These are phyloP conservation scores for Colletes gigas DNA, from an alignment of 1,140 invertebrate species.

Conservation along the genomic window DNA sequence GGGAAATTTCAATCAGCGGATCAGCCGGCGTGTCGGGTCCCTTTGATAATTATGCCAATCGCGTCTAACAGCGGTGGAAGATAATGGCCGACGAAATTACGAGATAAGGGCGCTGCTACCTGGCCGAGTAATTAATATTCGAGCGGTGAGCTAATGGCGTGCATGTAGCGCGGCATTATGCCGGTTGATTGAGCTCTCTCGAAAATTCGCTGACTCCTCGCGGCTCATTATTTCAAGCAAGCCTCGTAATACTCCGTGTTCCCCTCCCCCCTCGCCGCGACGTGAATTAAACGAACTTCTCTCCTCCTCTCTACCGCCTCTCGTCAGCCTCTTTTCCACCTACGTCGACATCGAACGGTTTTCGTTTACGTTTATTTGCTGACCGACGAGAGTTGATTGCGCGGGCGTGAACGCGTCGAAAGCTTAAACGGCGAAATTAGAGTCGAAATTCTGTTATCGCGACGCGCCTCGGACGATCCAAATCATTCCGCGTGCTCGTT, in stretches of 20 bases:
- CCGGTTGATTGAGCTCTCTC: slow-evolving; percentile 63
- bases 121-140: slow-evolving; percentile 68
- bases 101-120: slow-evolving; percentile 57
- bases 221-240: slow-evolving; percentile 69
- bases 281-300: slow-evolving; percentile 48
- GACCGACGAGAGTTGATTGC: slow-evolving; percentile 59
- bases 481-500: too few relatives aligned
- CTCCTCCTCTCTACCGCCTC: not conserved
- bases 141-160: slow-evolving; percentile 62
- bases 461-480: not conserved
- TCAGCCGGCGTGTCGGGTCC: not conserved
- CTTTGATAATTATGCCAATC: slow-evolving; percentile 61
- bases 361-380: slow-evolving; percentile 36
- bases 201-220: slow-evolving; percentile 71
- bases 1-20: not conserved
- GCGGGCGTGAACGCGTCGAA: slow-evolving; percentile 55
- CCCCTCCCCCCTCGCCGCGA: slow-evolving; percentile 21
- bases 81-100: slow-evolving; percentile 49
- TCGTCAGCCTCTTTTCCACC: not conserved
- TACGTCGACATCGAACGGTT: not conserved
- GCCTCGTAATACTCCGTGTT: slow-evolving; percentile 47
- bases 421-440: slow-evolving; percentile 48
- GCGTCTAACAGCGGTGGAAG: slow-evolving; percentile 33
- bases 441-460: slow-evolving; percentile 1
- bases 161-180: slow-evolving; percentile 48